Percentiles rank a stretch among this genome's conserved stretches.
phyloP scores from a whole-genome alignment of 2,113 vertebrate genomes.

The Callopanchax toddi region DNA sequence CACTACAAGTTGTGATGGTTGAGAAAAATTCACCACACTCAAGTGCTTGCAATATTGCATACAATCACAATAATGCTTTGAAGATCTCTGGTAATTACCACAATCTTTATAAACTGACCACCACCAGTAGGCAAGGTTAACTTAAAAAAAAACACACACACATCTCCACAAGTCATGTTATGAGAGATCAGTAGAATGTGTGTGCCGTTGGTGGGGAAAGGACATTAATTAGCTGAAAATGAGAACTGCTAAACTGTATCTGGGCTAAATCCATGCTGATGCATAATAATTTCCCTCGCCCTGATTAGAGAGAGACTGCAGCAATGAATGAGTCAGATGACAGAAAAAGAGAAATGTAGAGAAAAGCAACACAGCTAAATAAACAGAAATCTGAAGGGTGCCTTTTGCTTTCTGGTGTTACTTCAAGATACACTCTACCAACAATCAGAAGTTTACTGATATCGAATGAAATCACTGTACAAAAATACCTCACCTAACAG shows the following conservation, averaged over 20 bases:
- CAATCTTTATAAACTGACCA: too few relatives aligned
- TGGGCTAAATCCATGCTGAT: slow-evolving; percentile 40
- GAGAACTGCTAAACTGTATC: slow-evolving; percentile 37
- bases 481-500: too few relatives aligned
- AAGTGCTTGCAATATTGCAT: too few relatives aligned
- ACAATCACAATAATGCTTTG: too few relatives aligned
- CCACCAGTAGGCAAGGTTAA: too few relatives aligned
- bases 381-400: slow-evolving; percentile 32
- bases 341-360: slow-evolving; percentile 31
- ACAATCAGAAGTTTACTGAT: too few relatives aligned
- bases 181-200: neutral
- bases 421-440: too few relatives aligned
- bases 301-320: slow-evolving; percentile 52
- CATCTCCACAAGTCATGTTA: neutral
- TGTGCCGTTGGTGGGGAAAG: slow-evolving; percentile 16
- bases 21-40: too few relatives aligned
- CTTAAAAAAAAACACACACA: neutral
- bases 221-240: slow-evolving; percentile 43
- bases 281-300: slow-evolving; percentile 27
- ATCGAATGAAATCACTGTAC: too few relatives aligned
- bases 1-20: too few relatives aligned
- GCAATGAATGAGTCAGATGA: slow-evolving; percentile 54
- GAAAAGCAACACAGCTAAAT: slow-evolving; percentile 19
- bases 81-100: neutral
- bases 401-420: slow-evolving; percentile 37